A percentile compares a stretch with the other conserved stretches of the same genome.
These are phyloP conservation scores for Erythrocercus mccallii DNA, from an alignment of 2,113 vertebrate genomes.

Conservation along the genomic window DNA sequence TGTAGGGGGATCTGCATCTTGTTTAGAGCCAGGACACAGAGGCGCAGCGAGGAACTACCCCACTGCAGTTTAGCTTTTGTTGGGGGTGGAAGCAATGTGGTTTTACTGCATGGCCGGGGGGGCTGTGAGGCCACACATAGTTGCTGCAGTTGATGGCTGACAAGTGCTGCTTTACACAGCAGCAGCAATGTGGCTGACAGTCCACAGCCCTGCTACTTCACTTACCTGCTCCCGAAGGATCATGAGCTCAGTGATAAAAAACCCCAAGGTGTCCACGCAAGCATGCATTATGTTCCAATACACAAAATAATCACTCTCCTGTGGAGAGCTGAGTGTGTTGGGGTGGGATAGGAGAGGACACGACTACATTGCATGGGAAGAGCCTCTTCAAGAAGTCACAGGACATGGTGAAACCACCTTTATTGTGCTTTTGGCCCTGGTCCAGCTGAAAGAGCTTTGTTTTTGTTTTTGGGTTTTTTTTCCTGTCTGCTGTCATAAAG, in stretches of 20 bases:
- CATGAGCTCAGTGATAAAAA: background rate
- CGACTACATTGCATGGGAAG: background rate
- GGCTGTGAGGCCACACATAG: background rate
- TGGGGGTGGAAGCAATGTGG: background rate
- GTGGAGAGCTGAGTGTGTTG: background rate
- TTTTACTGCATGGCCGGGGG: background rate
- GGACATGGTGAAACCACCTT: background rate
- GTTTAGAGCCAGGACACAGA: background rate
- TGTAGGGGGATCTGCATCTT: background rate
- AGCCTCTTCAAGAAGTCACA: background rate
- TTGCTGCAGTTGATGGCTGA: background rate
- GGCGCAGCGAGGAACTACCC: background rate
- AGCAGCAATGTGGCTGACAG: background rate
- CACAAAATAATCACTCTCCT: background rate
- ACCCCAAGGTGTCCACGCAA: fast-evolving
- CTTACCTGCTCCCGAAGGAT: background rate
- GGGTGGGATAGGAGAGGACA: background rate
- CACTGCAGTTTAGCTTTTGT: background rate
- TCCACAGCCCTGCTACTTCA: background rate
- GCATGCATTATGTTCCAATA: background rate
- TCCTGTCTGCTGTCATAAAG: background rate
- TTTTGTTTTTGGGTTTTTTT: background rate
- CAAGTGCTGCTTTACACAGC: background rate
- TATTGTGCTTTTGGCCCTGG: background rate
- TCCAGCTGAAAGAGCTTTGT: background rate